phyloP scores from a whole-genome alignment of 35 echinoderm and acorn worm species.

The Acanthaster planci region DNA sequence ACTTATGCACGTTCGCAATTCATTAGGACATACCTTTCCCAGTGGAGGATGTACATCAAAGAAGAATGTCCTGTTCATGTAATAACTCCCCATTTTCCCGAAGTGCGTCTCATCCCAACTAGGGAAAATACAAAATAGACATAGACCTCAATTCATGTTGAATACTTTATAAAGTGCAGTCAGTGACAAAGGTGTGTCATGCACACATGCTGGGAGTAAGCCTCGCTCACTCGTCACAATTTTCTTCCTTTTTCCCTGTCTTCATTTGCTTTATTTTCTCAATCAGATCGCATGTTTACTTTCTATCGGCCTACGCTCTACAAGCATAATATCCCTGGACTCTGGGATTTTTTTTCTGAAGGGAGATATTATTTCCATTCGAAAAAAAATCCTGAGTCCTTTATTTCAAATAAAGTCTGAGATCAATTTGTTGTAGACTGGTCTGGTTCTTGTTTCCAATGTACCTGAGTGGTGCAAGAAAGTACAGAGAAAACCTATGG shows the following conservation, averaged over 20 bases:
- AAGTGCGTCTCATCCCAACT: slow-evolving; percentile 99
- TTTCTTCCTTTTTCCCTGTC: not conserved
- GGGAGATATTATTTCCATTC: no score
- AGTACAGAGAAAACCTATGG: no score
- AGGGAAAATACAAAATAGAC: slow-evolving; percentile 33
- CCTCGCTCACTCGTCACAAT: not conserved
- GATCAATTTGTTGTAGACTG: no score
- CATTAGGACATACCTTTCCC: slow-evolving; percentile 85
- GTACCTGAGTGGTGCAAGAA: no score
- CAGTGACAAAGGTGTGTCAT: not conserved
- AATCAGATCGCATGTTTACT: no score
- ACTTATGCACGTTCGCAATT: no score
- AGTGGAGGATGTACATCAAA: slow-evolving; percentile 99
- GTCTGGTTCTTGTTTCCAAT: no score
- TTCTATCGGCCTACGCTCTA: not conserved
- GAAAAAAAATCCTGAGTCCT: no score
- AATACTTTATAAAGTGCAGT: not conserved
- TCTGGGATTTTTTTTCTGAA: not conserved
- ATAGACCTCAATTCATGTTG: not conserved
- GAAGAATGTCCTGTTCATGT: slow-evolving; percentile 98
- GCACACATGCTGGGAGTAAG: not conserved
- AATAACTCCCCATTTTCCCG: slow-evolving; percentile 99
- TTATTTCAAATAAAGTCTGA: no score
- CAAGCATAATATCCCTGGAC: not conserved
- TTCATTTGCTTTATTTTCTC: not conserved